phyloP scores from a whole-genome alignment of 2,797 vertebrate genomes.

The Pangasius krempfi region DNA sequence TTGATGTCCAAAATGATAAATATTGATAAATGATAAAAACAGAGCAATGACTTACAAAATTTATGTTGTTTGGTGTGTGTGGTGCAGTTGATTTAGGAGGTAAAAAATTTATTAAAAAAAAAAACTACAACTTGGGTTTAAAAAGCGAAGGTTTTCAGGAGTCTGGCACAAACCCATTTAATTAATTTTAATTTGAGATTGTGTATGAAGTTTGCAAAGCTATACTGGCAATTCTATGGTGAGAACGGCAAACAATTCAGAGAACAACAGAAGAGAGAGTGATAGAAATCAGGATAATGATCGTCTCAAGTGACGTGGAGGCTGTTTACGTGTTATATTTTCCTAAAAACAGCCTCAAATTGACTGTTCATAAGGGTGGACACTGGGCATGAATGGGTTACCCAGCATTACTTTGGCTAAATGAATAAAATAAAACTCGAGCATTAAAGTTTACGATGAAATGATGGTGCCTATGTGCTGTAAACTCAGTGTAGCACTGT shows the following conservation, averaged over 20 bases:
- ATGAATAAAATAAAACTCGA: too few species aligned
- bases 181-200: background rate
- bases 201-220: background rate
- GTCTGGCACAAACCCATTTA: background rate
- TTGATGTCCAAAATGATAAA: too few species aligned
- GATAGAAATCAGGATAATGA: background rate
- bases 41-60: too few species aligned
- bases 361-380: background rate
- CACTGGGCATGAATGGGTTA: background rate
- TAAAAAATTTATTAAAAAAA: background rate
- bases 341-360: background rate
- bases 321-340: background rate
- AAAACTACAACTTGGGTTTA: background rate
- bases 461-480: too few species aligned
- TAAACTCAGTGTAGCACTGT: too few species aligned
- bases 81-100: too few species aligned
- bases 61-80: too few species aligned
- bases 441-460: too few species aligned
- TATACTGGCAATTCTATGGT: background rate
- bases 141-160: background rate
- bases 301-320: background rate
- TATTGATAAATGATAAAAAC: too few species aligned
- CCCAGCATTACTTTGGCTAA: background rate
- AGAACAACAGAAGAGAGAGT: background rate
- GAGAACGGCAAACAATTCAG: background rate